Evolutionary conservation across 2,888 invertebrate species (phyloP), one percentile per base, ranked within the genome.

Genomic region (Chorisops tibialis): DNA sequence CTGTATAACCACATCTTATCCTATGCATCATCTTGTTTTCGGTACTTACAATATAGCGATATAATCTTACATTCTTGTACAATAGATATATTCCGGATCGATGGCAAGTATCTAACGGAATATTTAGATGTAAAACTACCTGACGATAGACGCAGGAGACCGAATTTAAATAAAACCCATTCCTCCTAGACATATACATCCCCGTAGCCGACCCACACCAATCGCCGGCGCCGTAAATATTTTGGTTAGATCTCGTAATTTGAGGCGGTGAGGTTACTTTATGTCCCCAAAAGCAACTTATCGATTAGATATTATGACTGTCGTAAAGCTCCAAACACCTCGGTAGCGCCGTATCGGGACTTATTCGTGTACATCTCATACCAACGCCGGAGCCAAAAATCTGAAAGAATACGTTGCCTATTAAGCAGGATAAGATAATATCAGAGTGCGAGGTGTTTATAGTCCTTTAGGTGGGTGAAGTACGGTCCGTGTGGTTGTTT

Each of bases 1-100:
- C 38, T 52, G 39, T 38, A 38, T 52, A 52, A 52, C 52, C 38
- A 30, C 38, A 14, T 52, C 39, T 52, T 35, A 14, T 30, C 50
- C n/a, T 18, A 50, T 50, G 35, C 30, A 50, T 30, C 38, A 37
- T 52, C 22, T 52, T 52, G 38, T 52, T 18, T 38, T 52, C 37
- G 38, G 37, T 39, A 52, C 52, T 52, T 52, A 52, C 38, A 37
- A 38, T 18, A 38, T 52, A 30, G 7, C 30, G 30, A 30, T 39
- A 52, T 7, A 37, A 5, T 18, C 16, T 14, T 52, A 14, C 35
- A 11, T n/a, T 14, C 37, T 16, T 45, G n/a, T 30, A 4, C 24
- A 48, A 24, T n/a, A 48, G 12, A 48, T 50, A n/a, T 19, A 45
- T 9, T 45, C 19, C 45, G 19, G 18, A 18, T 16, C 16, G 14